Conservation (phyloP, 92 coral and sea anemone species). For the Meandrina meandrites region DNA sequence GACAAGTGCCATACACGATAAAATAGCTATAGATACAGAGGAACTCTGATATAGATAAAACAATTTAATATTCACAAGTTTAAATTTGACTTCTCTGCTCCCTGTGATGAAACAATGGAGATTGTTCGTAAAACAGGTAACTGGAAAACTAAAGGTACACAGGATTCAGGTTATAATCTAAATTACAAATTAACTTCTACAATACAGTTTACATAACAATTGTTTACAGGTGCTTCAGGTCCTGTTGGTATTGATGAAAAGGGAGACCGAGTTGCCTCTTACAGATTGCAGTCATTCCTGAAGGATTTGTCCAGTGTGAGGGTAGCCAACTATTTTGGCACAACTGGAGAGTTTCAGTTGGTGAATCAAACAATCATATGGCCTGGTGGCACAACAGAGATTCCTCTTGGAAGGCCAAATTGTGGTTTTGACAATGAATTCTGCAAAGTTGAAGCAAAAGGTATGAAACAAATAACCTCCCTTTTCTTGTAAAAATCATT, state of each 20-base stretch:
- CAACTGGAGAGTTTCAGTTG: constrained; percentile 26
- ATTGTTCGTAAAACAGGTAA: no score
- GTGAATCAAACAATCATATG: constrained; percentile 60
- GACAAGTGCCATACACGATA: no score
- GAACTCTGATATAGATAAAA: no score
- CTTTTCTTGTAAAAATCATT: no score
- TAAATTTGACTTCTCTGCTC: no score
- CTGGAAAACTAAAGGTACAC: no score
- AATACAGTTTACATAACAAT: background rate
- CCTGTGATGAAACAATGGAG: no score
- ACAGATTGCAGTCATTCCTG: constrained; percentile 38
- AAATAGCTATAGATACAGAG: no score
- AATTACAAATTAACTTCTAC: background rate
- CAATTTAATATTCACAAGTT: no score
- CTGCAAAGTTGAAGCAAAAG: constrained; percentile 51
- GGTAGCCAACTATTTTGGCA: constrained; percentile 57
- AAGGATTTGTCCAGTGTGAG: constrained; percentile 5
- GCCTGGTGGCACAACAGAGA: constrained; percentile 70
- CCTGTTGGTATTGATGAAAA: constrained; percentile 54
- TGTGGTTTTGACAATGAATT: constrained; percentile 82
- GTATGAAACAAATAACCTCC: constrained; percentile 35
- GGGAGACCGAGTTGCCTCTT: constrained; percentile 71
- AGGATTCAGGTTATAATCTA: no score
- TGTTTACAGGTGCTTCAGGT: constrained; percentile 64
- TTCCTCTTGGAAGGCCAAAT: constrained; percentile 78